Percentiles rank a stretch among this genome's conserved stretches.
Evolutionary conservation across 2,113 vertebrate genomes (phyloP).

Genomic region (Rhabdornis inornatus): DNA sequence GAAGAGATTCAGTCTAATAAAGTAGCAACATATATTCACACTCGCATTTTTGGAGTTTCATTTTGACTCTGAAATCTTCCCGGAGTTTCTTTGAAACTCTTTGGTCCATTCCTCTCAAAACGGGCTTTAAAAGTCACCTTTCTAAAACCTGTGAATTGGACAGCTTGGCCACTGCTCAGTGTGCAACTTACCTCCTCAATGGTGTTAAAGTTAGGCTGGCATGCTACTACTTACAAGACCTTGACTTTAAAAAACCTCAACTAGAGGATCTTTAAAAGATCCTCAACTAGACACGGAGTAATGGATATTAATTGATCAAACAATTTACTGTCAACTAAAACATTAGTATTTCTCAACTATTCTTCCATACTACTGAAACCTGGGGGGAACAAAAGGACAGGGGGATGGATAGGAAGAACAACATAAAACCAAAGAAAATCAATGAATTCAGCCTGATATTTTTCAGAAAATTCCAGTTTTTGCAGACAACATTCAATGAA

Average conservation of each 20-base stretch:
- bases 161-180: constrained; percentile 23
- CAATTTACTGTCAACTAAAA: constrained; percentile 65
- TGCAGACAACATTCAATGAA: constrained; percentile 67
- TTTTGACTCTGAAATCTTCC: constrained; percentile 72
- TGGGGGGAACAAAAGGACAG: not conserved
- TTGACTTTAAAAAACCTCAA: constrained; percentile 21
- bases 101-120: constrained; percentile 86
- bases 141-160: constrained; percentile 46
- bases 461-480: constrained; percentile 68
- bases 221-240: constrained; percentile 60
- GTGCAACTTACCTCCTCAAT: constrained; percentile 44
- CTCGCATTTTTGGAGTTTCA: constrained; percentile 57
- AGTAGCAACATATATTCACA: constrained; percentile 56
- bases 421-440: constrained; percentile 39
- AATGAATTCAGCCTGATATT: constrained; percentile 51
- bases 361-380: constrained; percentile 29
- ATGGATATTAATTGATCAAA: constrained; percentile 52
- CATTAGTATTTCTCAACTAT: constrained; percentile 60
- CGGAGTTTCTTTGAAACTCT: constrained; percentile 79
- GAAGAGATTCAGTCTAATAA: constrained; percentile 57
- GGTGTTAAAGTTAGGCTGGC: constrained; percentile 47
- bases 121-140: constrained; percentile 43
- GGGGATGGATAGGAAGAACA: not conserved
- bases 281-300: constrained; percentile 26
- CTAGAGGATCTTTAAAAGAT: too few species aligned